Percentiles rank a stretch among this genome's conserved stretches.
These are phyloP conservation scores for Lingula anatina DNA, from an alignment of 2,888 invertebrate species.

Conservation along the genomic window DNA sequence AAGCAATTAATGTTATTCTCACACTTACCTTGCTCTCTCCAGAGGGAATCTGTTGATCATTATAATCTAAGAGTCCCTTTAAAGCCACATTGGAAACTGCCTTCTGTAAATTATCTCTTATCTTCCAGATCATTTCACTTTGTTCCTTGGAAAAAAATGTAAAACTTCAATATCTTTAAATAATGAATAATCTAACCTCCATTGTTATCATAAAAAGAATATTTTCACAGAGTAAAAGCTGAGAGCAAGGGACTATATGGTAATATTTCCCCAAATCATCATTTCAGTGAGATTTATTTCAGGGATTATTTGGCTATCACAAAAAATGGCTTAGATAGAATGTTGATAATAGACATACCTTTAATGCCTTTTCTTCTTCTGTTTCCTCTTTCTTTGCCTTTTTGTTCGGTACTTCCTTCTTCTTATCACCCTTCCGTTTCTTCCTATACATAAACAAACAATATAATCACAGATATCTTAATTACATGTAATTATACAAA, in stretches of 20 bases:
- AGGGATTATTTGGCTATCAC: no score
- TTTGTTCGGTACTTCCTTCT: slow-evolving; percentile 19
- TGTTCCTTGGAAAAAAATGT: slow-evolving; percentile 59
- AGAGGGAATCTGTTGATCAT: slow-evolving; percentile 66
- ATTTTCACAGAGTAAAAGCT: no score
- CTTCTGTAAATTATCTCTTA: slow-evolving; percentile 62
- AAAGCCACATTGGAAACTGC: slow-evolving; percentile 63
- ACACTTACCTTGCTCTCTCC: slow-evolving; percentile 64
- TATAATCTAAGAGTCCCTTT: slow-evolving; percentile 63
- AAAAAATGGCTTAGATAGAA: no score
- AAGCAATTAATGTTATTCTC: background rate
- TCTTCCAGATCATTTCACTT: slow-evolving; percentile 65
- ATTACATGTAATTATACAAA: no score
- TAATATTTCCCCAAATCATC: no score
- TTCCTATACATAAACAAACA: slow-evolving; percentile 15
- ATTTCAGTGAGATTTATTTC: no score
- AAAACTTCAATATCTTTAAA: background rate
- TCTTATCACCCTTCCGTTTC: slow-evolving; percentile 30
- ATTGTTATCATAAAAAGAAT: no score
- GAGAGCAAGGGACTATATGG: no score
- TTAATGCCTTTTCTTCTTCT: slow-evolving; percentile 37
- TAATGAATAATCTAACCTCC: no score
- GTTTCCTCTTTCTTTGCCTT: slow-evolving; percentile 39
- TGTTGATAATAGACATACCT: no score
- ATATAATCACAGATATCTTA: no score